Evolutionary conservation across 2,888 invertebrate genomes (phyloP).

Genomic region (Fabriciana adippe): DNA sequence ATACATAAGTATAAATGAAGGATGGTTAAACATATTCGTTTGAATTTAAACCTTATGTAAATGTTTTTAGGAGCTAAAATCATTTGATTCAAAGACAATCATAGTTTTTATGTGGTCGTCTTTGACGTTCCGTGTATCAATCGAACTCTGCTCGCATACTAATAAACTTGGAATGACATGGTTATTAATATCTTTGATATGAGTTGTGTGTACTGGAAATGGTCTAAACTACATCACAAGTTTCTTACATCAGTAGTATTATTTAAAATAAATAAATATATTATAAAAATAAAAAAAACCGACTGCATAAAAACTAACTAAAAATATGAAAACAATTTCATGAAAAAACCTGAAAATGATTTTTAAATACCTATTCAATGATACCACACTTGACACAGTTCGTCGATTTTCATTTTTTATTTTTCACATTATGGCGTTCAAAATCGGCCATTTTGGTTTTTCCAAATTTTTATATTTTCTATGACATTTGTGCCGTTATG

Average conservation of each 20-base stretch:
- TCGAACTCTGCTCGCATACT: slow-evolving; percentile 56
- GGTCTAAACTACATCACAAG: background rate
- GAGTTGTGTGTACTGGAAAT: slow-evolving; percentile 15
- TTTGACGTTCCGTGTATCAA: slow-evolving; percentile 51
- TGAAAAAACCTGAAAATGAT: no score
- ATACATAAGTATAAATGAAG: slow-evolving; percentile 33
- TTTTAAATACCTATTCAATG: no score
- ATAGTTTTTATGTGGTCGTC: slow-evolving; percentile 38
- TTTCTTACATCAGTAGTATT: background rate
- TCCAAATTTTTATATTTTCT: no score
- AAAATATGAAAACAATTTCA: no score
- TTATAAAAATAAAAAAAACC: no score
- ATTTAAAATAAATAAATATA: no score
- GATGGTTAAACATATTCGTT: background rate
- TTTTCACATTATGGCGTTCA: no score
- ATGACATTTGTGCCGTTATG: no score
- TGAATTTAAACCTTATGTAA: slow-evolving; percentile 2
- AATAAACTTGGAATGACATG: slow-evolving; percentile 47
- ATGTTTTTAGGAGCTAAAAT: slow-evolving; percentile 8
- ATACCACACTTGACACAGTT: no score
- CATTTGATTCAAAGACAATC: background rate
- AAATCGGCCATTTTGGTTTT: no score
- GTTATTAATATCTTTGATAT: slow-evolving; percentile 42
- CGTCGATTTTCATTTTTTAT: no score
- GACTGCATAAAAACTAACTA: no score